Evolutionary conservation across 2,797 vertebrate species (phyloP), one percentile per base, ranked within the genome.

Genomic region (Emydoidea blandingii): DNA sequence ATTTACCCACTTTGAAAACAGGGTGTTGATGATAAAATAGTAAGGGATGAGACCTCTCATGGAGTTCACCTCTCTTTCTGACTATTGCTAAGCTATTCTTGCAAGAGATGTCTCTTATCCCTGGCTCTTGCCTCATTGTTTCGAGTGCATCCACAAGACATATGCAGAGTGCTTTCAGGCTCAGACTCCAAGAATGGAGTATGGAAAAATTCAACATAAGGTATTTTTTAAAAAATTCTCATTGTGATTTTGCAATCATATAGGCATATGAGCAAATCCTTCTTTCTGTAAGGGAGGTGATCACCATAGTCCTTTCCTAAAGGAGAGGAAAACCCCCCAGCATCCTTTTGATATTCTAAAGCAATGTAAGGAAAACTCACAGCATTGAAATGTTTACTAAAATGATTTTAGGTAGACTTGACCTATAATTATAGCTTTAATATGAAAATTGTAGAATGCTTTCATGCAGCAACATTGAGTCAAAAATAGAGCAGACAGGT

Each of bases 171-270:
- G 11, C 41, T 47, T 89, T 52, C 41, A 80, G 84, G 25, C 19
- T 83, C 14, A 2, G 2, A 2, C n/a, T 68, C 76, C 44, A 34
- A 53, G 21, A 94, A 78, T 65, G 12, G 94, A 96, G 95, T 94
- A 88, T 96, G 90, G 92, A 91, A 72, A 57, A 83, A 56, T 68
- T 84, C 84, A 88, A 79, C 85, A 87, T 82, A 27, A 59, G 12
- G 59, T 7, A 31, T 62, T 62, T 62, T 4, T 1, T 25, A 54
- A 54, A 54, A 54, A 54, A 54, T 62, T 90, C 86, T 95, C 87
- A 62, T 79, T 10, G 34, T 19, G 7, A 9, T 83, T 94, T 97
- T 96, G 79, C 83, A 93, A 81, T 96, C 87, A 85, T 62, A 12
- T 19, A 62, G 85, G 41, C 19, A 53, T 65, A 93, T 21, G 86